Percentiles rank a stretch among this genome's conserved stretches.
phyloP scores from a whole-genome alignment of 2,113 vertebrate species.

The Podocnemis expansa region DNA sequence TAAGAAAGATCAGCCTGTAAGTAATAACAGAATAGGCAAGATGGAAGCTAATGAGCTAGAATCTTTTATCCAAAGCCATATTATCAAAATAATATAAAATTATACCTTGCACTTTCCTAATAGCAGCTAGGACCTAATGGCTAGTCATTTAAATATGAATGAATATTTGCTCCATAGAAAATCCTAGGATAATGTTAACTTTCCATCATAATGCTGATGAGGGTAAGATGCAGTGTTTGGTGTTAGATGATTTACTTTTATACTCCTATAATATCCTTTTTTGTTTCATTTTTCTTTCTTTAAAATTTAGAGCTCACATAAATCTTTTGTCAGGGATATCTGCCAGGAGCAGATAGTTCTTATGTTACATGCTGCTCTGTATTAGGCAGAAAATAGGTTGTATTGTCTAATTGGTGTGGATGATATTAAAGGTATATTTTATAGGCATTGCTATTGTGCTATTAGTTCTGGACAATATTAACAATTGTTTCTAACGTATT shows the following conservation, averaged over 20 bases:
- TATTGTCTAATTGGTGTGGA: background rate
- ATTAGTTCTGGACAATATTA: too few species aligned
- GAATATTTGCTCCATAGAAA: slow-evolving; percentile 73
- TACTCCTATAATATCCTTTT: slow-evolving; percentile 12
- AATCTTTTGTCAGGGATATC: slow-evolving; percentile 32
- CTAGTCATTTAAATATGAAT: slow-evolving; percentile 84
- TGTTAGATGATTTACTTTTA: background rate
- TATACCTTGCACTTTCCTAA: slow-evolving; percentile 80
- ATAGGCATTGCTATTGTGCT: background rate
- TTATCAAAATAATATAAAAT: slow-evolving; percentile 85
- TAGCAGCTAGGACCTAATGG: slow-evolving; percentile 76
- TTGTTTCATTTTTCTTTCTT: background rate
- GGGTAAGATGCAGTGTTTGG: slow-evolving; percentile 55
- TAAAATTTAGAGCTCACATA: background rate
- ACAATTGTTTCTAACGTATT: too few species aligned
- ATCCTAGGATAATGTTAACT: slow-evolving; percentile 73
- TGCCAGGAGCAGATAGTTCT: slow-evolving; percentile 3
- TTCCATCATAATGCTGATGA: slow-evolving; percentile 47
- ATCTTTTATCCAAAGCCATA: slow-evolving; percentile 82
- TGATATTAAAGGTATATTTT: background rate
- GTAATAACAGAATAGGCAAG: slow-evolving; percentile 79
- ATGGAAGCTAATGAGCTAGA: slow-evolving; percentile 81
- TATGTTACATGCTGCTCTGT: background rate
- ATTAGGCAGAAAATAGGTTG: background rate
- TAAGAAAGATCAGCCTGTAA: slow-evolving; percentile 75